Conservation (phyloP, 2,888 invertebrate genomes). For the Hirtodrosophila trivittata region DNA sequence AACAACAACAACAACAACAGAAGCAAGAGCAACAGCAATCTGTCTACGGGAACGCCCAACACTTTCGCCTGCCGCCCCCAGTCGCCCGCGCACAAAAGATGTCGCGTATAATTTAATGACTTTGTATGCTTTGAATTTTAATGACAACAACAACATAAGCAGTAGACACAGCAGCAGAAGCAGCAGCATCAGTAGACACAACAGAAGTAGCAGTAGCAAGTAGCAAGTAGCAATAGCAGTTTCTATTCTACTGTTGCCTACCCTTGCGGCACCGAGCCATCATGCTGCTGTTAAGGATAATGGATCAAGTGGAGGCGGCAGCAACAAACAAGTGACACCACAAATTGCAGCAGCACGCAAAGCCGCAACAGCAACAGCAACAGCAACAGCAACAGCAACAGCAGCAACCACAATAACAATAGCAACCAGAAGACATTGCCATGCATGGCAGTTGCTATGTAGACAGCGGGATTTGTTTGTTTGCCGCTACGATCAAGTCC, state of each 20-base stretch:
- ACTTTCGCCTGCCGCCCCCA: constrained; percentile 37
- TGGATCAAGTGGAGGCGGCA: constrained; percentile 76
- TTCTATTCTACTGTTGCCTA: constrained; percentile 21
- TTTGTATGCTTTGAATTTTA: constrained; percentile 82
- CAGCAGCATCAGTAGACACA: constrained; percentile 37
- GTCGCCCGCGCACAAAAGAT: constrained; percentile 63
- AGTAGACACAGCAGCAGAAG: constrained; percentile 21
- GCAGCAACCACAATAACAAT: constrained; percentile 17
- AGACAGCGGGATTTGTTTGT: constrained; percentile 74
- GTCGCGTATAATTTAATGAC: constrained; percentile 81
- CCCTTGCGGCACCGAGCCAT: not conserved
- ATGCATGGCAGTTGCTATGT: constrained; percentile 68
- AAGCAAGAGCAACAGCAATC: constrained; percentile 42
- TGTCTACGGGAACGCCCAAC: constrained; percentile 56
- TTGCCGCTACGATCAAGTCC: constrained; percentile 64
- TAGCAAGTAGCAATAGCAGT: constrained; percentile 12
- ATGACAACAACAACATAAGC: constrained; percentile 69
- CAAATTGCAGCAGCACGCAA: constrained; percentile 70
- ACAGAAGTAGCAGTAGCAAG: constrained; percentile 10
- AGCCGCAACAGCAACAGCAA: constrained; percentile 43
- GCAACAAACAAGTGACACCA: constrained; percentile 71
- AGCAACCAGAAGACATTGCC: constrained; percentile 54
- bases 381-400: constrained; percentile 25
- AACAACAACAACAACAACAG: constrained; percentile 26
- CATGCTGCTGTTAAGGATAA: constrained; percentile 63